Conservation (phyloP, 2,797 vertebrate species). For the Naso thynnoides region DNA sequence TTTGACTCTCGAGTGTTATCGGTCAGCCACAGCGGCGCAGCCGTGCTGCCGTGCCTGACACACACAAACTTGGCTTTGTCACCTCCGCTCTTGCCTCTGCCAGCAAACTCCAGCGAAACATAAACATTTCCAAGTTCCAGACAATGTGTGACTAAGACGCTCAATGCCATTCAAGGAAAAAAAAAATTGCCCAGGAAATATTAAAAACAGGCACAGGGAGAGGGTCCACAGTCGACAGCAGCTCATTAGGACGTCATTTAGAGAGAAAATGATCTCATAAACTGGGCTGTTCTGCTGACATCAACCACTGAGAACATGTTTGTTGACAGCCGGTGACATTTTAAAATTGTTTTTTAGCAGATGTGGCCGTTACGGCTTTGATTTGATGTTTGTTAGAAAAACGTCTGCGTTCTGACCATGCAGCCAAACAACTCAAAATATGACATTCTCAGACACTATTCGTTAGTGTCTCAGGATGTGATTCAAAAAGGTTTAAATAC, state of each 20-base stretch:
- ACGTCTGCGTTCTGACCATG: slow-evolving; percentile 11
- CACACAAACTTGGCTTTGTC: slow-evolving; percentile 63
- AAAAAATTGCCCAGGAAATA: slow-evolving; percentile 54
- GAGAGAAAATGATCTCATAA: slow-evolving; percentile 78
- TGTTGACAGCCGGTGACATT: slow-evolving; percentile 68
- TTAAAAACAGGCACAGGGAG: slow-evolving; percentile 60
- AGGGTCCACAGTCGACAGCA: slow-evolving; percentile 62
- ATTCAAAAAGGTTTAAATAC: background rate
- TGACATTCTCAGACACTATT: slow-evolving; percentile 1
- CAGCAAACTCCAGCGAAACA: slow-evolving; percentile 62
- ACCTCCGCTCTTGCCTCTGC: slow-evolving; percentile 45
- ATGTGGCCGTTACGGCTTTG: slow-evolving; percentile 37
- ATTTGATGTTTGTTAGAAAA: slow-evolving; percentile 45
- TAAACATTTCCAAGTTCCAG: slow-evolving; percentile 78
- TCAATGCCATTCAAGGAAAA: slow-evolving; percentile 43
- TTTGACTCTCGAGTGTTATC: slow-evolving; percentile 68
- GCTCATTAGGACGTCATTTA: slow-evolving; percentile 78
- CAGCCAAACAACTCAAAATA: slow-evolving; percentile 1
- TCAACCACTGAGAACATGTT: slow-evolving; percentile 57
- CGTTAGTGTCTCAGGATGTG: background rate
- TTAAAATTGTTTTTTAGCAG: slow-evolving; percentile 50
- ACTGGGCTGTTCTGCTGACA: slow-evolving; percentile 70
- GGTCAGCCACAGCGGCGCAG: slow-evolving; percentile 63
- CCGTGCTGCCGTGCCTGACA: background rate
- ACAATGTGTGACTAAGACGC: slow-evolving; percentile 79